Base-by-base conservation (phyloP, 2,797 vertebrate genomes). In the Corythornis leucogaster region DNA sequence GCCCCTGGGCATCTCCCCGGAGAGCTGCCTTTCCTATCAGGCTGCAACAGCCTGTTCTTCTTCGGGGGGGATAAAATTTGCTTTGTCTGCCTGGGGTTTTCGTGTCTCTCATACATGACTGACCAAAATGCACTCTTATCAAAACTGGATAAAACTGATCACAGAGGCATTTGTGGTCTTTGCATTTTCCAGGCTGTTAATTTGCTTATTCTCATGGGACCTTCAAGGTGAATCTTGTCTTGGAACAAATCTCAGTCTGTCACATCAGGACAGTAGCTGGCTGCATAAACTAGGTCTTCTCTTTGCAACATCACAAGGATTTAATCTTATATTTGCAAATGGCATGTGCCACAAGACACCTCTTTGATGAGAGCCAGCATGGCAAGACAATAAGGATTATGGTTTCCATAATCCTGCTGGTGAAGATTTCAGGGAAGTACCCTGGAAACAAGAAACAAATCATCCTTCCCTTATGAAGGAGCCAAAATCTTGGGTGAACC, bases 41-140 rank as follows among this genome's bases (percentile, higher is more conserved):
- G 24, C 64, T 86, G 71, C 26, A 63, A 17, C 80, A 91, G 78
- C 38, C 54, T 55, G 16, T 11, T 80, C 61, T 80, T 80, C 62
- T 89, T 74, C 76, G 68, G 55, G 59, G 59, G 64, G 43, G 57
- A 86, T 76, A 58, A 40, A 55, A 12, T 76, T 66, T 42, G 26
- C 68, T 86, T 88, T 80, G 45, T 64, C 81, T 88, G 58, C 76
- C 58, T 87, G 76, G 18, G 38, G 25, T 46, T 93, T 69, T 5
- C 15, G 28, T 57, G 12, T 42, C 57, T 67, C 55, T 87, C 26
- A 1, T 12, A 20, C 14, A 25, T 20, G 31, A 38, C 45, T 84
- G 64, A 48, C 53, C 51, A 55, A 81, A 61, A 71, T 3, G 8
- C 5, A 0, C 5, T 51, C 30, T 46, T 57, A 53, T 8, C 59